Conservation (phyloP, 1,140 invertebrate genomes). For the Euschistus heros region DNA sequence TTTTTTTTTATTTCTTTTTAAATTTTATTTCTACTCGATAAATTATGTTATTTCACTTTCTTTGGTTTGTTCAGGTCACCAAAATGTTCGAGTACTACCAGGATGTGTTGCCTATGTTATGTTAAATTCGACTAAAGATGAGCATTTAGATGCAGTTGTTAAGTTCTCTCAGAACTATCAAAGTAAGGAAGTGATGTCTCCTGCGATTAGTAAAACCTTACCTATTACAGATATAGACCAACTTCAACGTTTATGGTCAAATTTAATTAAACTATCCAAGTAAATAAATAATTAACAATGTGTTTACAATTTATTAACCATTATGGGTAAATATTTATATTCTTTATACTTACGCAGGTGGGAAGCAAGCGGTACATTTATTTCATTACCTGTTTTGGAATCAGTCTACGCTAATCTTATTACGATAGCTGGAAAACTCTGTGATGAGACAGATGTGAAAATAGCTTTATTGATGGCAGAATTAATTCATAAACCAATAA, state of each 20-base stretch:
- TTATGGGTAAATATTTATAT: neutral
- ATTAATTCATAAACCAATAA: slow-evolving; percentile 18
- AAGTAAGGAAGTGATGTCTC: slow-evolving; percentile 20
- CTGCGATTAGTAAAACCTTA: slow-evolving; percentile 24
- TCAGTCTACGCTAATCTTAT: slow-evolving; percentile 25
- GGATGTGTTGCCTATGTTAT: slow-evolving; percentile 42
- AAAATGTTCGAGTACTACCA: slow-evolving; percentile 42
- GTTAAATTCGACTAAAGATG: slow-evolving; percentile 40
- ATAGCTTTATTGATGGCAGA: slow-evolving; percentile 23
- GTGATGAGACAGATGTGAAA: slow-evolving; percentile 6
- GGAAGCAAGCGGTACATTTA: slow-evolving; percentile 27
- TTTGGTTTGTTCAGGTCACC: slow-evolving; percentile 38
- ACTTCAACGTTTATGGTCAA: slow-evolving; percentile 27
- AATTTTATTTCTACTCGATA: neutral
- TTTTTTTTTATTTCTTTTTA: neutral
- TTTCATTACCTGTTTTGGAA: slow-evolving; percentile 21
- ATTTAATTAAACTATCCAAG: slow-evolving; percentile 30
- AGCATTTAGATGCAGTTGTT: slow-evolving; percentile 42
- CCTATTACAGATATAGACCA: slow-evolving; percentile 4
- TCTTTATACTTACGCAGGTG: slow-evolving; percentile 26
- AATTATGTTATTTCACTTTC: slow-evolving; percentile 9
- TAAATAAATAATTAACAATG: slow-evolving; percentile 9
- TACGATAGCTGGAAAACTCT: slow-evolving; percentile 18
- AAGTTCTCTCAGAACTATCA: slow-evolving; percentile 31
- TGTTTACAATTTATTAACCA: neutral